These are phyloP conservation scores for Lacerta bilineata DNA, from an alignment of 2,797 vertebrate species.

Conservation along the genomic window DNA sequence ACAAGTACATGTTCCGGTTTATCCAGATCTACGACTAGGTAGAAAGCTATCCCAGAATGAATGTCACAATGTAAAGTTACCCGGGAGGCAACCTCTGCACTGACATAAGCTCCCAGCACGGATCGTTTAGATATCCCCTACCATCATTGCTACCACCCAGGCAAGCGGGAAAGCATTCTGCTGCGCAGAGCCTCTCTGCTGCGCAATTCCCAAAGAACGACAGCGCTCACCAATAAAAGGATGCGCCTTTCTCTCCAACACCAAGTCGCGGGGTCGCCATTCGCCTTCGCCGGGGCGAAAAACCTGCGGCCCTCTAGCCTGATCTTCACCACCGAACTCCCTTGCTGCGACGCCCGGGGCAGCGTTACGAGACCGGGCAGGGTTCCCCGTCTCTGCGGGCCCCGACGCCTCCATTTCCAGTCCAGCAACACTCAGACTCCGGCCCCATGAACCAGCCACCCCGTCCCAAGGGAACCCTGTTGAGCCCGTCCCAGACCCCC, in stretches of 20 bases:
- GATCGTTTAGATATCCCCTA: not conserved
- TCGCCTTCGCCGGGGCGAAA: not conserved
- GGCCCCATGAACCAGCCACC: rapidly evolving
- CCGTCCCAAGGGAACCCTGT: not conserved
- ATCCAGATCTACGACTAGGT: conserved; percentile 38
- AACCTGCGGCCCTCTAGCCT: not conserved
- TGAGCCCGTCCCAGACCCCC: rapidly evolving
- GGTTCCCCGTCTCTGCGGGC: not conserved
- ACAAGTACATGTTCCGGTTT: conserved; percentile 31
- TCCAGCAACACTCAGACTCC: not conserved
- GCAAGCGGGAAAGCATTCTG: not conserved
- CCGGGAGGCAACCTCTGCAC: not conserved
- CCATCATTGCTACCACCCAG: not conserved
- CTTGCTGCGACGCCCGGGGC: no score
- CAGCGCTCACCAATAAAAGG: not conserved
- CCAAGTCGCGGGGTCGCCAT: not conserved
- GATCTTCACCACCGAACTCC: not conserved
- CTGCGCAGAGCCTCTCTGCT: not conserved
- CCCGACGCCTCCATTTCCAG: not conserved
- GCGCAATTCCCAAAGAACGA: not conserved
- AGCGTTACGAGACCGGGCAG: not conserved
- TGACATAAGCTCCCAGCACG: not conserved
- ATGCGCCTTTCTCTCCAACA: not conserved
- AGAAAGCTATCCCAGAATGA: not conserved
- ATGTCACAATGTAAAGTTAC: conserved; percentile 33